Evolutionary conservation across 2,797 vertebrate genomes (phyloP).

Genomic region (Ptychadena robeensis): DNA sequence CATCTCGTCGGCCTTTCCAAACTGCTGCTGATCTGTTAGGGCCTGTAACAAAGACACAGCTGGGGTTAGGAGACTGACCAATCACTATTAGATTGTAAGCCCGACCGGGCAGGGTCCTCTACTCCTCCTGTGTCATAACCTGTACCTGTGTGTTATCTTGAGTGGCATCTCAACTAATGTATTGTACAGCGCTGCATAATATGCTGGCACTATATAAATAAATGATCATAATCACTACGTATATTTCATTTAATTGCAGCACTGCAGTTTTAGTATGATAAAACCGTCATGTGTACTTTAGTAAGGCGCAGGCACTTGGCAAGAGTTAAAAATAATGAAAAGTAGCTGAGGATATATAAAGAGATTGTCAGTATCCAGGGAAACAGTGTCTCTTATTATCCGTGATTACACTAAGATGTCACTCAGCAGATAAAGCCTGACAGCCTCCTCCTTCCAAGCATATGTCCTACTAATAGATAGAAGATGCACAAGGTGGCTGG

Average conservation of each 20-base stretch:
- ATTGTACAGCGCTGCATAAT: too few relatives aligned
- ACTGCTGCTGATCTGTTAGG: conserved; percentile 97
- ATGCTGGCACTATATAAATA: too few relatives aligned
- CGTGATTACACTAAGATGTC: not conserved
- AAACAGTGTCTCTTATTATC: not conserved
- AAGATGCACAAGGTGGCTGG: not conserved
- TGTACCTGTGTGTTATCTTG: too few relatives aligned
- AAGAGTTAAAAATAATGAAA: not conserved
- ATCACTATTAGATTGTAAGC: too few relatives aligned
- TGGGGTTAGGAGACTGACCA: not conserved
- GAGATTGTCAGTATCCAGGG: not conserved
- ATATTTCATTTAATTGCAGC: too few relatives aligned
- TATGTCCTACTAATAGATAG: not conserved
- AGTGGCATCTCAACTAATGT: too few relatives aligned
- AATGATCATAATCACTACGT: too few relatives aligned
- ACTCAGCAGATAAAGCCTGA: conserved; percentile 6
- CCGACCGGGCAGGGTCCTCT: too few relatives aligned
- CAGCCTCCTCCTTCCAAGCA: not conserved
- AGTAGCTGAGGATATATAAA: not conserved
- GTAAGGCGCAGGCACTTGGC: not conserved
- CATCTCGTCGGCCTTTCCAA: conserved; percentile 98
- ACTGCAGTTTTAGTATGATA: too few relatives aligned
- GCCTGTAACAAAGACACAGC: conserved; percentile 75
- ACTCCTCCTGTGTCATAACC: too few relatives aligned
- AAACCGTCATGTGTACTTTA: not conserved